Conservation (phyloP, 2,797 vertebrate genomes). For the Miichthys miiuy region DNA sequence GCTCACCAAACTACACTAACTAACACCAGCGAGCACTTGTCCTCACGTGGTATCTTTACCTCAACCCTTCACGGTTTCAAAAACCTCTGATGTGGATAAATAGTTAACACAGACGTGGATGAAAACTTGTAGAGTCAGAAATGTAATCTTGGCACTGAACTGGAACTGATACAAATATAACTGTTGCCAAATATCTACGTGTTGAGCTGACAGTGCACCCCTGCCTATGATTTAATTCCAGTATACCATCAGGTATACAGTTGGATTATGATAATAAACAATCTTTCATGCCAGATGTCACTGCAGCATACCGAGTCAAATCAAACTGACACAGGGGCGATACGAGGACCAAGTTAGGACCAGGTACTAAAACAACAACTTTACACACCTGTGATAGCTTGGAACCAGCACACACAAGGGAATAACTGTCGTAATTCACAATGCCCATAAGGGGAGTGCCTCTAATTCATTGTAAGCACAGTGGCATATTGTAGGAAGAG, state of each 20-base stretch:
- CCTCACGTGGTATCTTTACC: neutral
- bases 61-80: neutral
- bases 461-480: neutral
- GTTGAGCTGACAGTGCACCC: conserved; percentile 7
- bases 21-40: conserved; percentile 1
- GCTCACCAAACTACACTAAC: neutral
- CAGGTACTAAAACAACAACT: neutral
- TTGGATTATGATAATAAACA: conserved; percentile 39
- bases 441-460: neutral
- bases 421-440: conserved; percentile 14
- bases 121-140: conserved; percentile 26
- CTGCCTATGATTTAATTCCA: conserved; percentile 38
- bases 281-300: conserved; percentile 29
- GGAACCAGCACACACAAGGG: conserved; percentile 12
- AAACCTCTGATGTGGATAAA: conserved; percentile 25
- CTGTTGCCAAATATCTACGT: conserved; percentile 14
- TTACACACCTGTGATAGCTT: neutral
- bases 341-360: neutral
- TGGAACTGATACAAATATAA: conserved; percentile 26
- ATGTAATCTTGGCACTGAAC: conserved; percentile 27
- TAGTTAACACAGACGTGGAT: conserved; percentile 27
- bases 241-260: conserved; percentile 17
- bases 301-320: conserved; percentile 20
- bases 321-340: conserved; percentile 7
- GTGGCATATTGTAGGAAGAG: conserved; percentile 3